These are phyloP conservation scores for Cygnus atratus DNA, from an alignment of 2,113 vertebrate genomes.

Conservation along the genomic window DNA sequence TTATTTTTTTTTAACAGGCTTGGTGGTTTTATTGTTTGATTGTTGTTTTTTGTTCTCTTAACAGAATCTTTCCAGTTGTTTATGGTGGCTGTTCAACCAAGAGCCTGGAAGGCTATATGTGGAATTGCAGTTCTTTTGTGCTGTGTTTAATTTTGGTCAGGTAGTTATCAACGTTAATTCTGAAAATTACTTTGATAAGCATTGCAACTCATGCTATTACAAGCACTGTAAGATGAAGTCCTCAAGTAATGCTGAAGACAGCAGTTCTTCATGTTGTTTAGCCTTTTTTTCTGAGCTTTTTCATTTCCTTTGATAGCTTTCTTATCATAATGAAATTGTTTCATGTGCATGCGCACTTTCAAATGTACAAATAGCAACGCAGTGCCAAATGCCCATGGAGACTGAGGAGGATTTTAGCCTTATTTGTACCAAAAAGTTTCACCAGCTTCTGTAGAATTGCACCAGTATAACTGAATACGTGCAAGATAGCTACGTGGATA, in stretches of 20 bases:
- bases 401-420: not conserved
- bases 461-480: not conserved
- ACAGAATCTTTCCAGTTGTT: conserved; percentile 92
- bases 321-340: not conserved
- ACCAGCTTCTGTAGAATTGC: not conserved
- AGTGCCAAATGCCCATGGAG: not conserved
- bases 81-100: conserved; percentile 92
- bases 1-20: not conserved
- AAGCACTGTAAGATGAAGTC: not conserved
- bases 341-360: not conserved
- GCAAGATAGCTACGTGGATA: not conserved
- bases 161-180: conserved; percentile 70
- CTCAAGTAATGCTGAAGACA: not conserved
- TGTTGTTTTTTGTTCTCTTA: conserved; percentile 15
- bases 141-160: conserved; percentile 94
- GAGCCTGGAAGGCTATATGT: conserved; percentile 90
- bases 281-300: not conserved
- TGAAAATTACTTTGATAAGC: not conserved
- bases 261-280: not conserved
- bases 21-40: not conserved
- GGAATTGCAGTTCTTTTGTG: conserved; percentile 96
- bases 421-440: not conserved
- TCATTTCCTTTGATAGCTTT: not conserved
- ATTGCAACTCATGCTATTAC: not conserved
- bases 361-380: not conserved